Evolutionary conservation across 2,113 vertebrate genomes (phyloP), one percentile per base, ranked within the genome.

Genomic region (Myotis davidii): DNA sequence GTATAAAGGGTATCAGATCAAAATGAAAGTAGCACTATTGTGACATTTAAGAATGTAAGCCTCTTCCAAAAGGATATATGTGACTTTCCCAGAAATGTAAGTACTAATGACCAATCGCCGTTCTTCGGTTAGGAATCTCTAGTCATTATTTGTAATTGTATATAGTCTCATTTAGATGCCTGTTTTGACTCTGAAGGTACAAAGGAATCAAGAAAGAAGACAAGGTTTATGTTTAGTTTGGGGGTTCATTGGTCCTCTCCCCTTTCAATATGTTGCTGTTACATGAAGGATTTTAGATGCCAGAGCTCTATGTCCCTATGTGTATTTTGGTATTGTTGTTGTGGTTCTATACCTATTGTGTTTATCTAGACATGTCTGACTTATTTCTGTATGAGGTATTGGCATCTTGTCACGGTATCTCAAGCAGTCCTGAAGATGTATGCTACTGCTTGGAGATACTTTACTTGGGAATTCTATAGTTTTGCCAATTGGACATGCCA

Each of bases 371-470:
- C 16, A 42, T 90, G 72, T 45, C 45, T 76, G 32, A 74, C 21
- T 95, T 94, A 78, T 64, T 91, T 94, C 79, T 88, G 17, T n/a
- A 78, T 78, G 73, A 54, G 48, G 59, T 54, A 82, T 78, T 74
- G 72, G 64, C 42, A 73, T 85, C 82, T 89, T 90, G 56, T 52
- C 12, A 34, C 16, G 6, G 88, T 61, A 50, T 79, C 25, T 95
- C 67, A 64, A 82, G 37, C 32, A 84, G 39, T 52, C 0, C 74
- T 81, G 2, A 32, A 96, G 93, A n/a, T 73, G 14, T 13, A 20
- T 5, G 12, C 48, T 25, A 27, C 37, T 73, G 45, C 32, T 65
- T 64, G n/a, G 73, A 86, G 73, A 48, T 82, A 23, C 14, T 32
- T 67, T 39, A 10, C 48, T 78, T 61, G 27, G 69, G 42, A 78